Percentiles rank a stretch among this genome's conserved stretches.
phyloP scores from a whole-genome alignment of 2,113 vertebrate species.

The Cricetomys ansorgei region DNA sequence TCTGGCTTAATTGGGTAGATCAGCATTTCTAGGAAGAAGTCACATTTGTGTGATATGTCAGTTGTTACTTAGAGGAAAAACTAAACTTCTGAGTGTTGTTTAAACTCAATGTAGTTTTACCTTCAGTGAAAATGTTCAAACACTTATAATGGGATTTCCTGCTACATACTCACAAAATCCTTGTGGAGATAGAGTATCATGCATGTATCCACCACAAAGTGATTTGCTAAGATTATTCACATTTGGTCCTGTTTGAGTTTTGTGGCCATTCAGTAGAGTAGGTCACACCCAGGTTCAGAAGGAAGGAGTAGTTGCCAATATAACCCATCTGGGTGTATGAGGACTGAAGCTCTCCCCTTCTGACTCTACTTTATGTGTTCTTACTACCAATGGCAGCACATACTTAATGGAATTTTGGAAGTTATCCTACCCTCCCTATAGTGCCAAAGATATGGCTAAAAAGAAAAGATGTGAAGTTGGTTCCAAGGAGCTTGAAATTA shows the following conservation, averaged over 20 bases:
- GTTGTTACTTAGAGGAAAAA: not conserved
- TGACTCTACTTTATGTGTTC: not conserved
- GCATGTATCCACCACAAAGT: not conserved
- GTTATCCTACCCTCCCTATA: not conserved
- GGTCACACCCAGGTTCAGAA: not conserved
- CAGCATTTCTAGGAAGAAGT: not conserved
- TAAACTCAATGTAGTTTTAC: not conserved
- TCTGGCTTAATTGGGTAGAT: conserved; percentile 68
- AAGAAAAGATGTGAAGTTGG: not conserved
- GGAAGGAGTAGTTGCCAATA: not conserved
- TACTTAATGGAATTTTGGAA: not conserved
- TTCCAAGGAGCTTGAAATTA: not conserved
- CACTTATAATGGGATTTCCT: not conserved
- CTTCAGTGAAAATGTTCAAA: not conserved
- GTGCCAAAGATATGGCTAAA: not conserved
- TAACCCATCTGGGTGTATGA: not conserved
- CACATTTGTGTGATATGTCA: not conserved
- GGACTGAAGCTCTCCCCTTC: not conserved
- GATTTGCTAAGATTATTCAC: not conserved
- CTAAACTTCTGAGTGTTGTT: not conserved
- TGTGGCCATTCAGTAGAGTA: not conserved
- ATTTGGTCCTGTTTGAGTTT: not conserved
- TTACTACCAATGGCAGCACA: not conserved
- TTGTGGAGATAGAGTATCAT: not conserved
- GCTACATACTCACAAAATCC: not conserved